Conservation (phyloP, 2,888 invertebrate species). For the Drosophila cracens region DNA sequence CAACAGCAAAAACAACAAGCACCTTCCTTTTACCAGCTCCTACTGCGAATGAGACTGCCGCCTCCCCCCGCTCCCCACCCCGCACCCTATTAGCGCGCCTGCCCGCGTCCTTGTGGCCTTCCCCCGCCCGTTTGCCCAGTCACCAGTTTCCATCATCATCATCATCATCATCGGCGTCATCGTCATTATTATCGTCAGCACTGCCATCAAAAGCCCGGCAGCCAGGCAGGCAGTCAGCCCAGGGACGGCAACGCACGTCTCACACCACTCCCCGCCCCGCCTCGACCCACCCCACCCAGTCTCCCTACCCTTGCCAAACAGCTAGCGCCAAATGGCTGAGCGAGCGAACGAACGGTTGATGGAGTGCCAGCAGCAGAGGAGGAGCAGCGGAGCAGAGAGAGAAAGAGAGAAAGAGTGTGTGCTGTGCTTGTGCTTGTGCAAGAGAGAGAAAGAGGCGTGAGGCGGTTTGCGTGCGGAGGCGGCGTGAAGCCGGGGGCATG, state of each 20-base stretch:
- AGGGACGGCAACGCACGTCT: constrained; percentile 52
- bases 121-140: constrained; percentile 32
- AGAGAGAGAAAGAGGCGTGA: constrained; percentile 25
- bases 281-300: not conserved
- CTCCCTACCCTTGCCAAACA: constrained; percentile 10
- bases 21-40: constrained; percentile 62
- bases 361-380: constrained; percentile 12
- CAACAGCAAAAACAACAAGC: constrained; percentile 33
- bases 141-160: constrained; percentile 46
- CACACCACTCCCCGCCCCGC: not conserved
- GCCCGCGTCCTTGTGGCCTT: constrained; percentile 68
- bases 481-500: constrained; percentile 48
- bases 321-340: constrained; percentile 59
- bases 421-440: constrained; percentile 7
- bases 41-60: constrained; percentile 48
- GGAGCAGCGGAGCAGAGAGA: constrained; percentile 3
- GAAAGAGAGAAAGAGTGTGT: constrained; percentile 1
- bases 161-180: constrained; percentile 50
- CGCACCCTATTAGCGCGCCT: constrained; percentile 29
- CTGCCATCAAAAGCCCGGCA: constrained; percentile 67
- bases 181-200: constrained; percentile 44
- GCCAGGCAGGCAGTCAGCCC: constrained; percentile 33
- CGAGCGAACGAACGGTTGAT: constrained; percentile 39
- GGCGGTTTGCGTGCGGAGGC: constrained; percentile 61
- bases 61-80: constrained; percentile 11